Conservation (phyloP, 2,113 vertebrate species). For the Panthera tigris region DNA sequence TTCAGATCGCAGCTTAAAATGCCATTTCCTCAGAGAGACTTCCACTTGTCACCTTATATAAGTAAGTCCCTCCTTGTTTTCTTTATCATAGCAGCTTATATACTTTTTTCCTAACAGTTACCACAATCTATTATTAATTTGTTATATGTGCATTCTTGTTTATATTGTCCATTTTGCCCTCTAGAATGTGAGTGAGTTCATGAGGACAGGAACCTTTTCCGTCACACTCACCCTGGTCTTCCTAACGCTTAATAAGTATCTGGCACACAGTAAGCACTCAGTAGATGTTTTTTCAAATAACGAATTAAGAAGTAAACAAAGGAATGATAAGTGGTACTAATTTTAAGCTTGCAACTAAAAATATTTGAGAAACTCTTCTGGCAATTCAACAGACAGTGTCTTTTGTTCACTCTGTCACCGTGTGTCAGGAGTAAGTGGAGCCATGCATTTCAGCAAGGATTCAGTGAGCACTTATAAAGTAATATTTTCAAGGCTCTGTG, state of each 20-base stretch:
- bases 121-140: background rate
- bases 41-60: background rate
- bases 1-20: background rate
- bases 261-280: background rate
- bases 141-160: background rate
- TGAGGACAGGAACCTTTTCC: background rate
- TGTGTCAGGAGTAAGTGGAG: background rate
- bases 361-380: slow-evolving; percentile 8
- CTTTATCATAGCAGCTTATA: background rate
- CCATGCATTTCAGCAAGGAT: background rate
- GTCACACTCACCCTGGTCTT: background rate
- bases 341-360: slow-evolving; percentile 41
- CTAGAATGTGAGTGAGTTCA: background rate
- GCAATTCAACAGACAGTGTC: background rate
- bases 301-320: slow-evolving; percentile 36
- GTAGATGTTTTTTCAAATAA: background rate
- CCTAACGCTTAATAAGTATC: background rate
- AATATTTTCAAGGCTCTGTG: background rate
- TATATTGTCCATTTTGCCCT: background rate
- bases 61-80: slow-evolving; percentile 11
- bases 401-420: background rate
- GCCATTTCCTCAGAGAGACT: slow-evolving; percentile 10
- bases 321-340: background rate
- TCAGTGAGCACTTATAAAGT: background rate
- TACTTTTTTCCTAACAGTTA: background rate